Evolutionary conservation across 2,888 invertebrate genomes (phyloP).

Genomic region (Punctoribates punctum): DNA sequence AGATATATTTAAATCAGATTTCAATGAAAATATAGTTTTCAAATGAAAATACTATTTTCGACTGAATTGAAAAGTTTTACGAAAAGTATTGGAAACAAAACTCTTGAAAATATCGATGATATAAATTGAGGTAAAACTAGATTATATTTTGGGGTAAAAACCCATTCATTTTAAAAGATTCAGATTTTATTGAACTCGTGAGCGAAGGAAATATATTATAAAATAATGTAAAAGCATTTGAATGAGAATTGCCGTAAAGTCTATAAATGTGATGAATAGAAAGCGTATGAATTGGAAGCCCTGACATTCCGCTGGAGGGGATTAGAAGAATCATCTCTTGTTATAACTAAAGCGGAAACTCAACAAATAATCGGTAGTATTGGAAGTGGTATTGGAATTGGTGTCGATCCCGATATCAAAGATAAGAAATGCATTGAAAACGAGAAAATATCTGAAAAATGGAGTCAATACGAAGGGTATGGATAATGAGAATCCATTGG

Average conservation of each 20-base stretch:
- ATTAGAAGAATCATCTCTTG: slow-evolving; percentile 39
- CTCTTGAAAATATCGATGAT: too few relatives aligned
- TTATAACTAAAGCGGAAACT: slow-evolving; percentile 32
- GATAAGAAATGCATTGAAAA: slow-evolving; percentile 31
- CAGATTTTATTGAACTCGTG: background rate
- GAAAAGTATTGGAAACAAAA: too few relatives aligned
- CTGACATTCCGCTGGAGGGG: slow-evolving; percentile 43
- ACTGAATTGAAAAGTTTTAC: background rate
- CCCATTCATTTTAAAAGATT: background rate
- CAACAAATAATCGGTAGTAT: slow-evolving; percentile 30
- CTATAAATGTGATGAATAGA: slow-evolving; percentile 27
- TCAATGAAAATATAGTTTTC: too few relatives aligned
- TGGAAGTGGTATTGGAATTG: background rate
- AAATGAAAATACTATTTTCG: background rate
- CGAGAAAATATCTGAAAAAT: slow-evolving; percentile 3
- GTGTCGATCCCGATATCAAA: background rate
- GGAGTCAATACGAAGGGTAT: slow-evolving; percentile 11
- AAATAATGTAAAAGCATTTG: background rate
- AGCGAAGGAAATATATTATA: background rate
- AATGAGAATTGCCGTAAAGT: background rate
- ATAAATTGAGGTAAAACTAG: too few relatives aligned
- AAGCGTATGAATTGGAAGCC: slow-evolving; percentile 46
- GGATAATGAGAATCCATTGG: background rate
- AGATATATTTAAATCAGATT: too few relatives aligned
- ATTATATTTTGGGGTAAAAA: background rate